Percentiles rank a stretch among this genome's conserved stretches.
phyloP scores from a whole-genome alignment of 2,797 vertebrate genomes.

The Chaetodon trifasciatus region DNA sequence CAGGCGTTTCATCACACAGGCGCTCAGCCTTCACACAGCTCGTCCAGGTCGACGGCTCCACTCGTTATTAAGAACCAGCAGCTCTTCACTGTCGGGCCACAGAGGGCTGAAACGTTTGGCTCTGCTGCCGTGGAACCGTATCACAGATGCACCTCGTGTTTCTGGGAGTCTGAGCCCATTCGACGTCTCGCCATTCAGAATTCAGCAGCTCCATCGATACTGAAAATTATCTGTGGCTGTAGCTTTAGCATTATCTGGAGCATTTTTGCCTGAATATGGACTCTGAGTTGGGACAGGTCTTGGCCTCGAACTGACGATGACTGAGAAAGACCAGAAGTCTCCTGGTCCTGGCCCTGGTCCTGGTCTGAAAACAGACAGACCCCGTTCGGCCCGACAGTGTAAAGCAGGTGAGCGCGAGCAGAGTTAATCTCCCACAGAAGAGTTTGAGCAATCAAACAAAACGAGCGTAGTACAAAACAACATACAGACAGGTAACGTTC shows the following conservation, averaged over 20 bases:
- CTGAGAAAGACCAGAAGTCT: neutral
- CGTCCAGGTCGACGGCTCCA: neutral
- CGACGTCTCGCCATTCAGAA: too few relatives aligned
- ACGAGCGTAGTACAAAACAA: conserved; percentile 16
- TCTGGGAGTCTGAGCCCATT: too few relatives aligned
- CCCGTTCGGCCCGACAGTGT: neutral
- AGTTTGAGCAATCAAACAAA: conserved; percentile 13
- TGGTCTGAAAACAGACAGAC: too few relatives aligned
- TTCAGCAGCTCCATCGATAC: too few relatives aligned
- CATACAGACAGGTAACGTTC: conserved; percentile 4
- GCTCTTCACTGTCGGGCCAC: conserved; percentile 4
- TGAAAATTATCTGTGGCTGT: neutral
- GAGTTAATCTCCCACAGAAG: neutral
- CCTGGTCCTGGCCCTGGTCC: neutral
- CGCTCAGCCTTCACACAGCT: neutral
- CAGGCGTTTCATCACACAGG: neutral
- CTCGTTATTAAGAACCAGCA: neutral
- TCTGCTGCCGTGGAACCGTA: too few relatives aligned
- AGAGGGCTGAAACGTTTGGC: neutral
- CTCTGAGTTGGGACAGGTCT: neutral
- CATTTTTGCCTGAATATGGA: neutral
- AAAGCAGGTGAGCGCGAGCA: neutral
- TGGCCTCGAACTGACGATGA: neutral
- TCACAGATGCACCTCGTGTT: too few relatives aligned
- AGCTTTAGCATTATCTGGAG: neutral